Conservation (phyloP, 2,888 invertebrate species). For the Alviniconcha strummeri region DNA sequence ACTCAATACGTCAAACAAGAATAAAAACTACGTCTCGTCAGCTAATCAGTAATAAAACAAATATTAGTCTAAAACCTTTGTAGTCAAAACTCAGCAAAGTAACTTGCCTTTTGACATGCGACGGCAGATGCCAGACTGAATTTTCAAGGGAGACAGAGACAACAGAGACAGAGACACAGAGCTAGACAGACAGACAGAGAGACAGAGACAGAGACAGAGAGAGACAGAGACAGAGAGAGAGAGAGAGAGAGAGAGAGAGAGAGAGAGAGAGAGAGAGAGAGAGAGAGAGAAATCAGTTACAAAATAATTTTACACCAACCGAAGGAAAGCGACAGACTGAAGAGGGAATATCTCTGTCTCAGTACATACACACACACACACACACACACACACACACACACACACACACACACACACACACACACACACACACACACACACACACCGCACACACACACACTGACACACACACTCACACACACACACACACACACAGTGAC, state of each 20-base stretch:
- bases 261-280: background rate
- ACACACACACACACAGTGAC: background rate
- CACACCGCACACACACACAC: no score
- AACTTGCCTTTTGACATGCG: background rate
- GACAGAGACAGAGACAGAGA: background rate
- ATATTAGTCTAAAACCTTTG: background rate
- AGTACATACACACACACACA: background rate
- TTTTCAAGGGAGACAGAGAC: background rate
- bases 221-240: background rate
- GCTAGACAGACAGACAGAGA: background rate
- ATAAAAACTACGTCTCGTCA: no score
- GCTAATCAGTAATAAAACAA: no score
- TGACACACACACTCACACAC: background rate
- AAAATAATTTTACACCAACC: background rate
- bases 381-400: background rate
- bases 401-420: conserved; percentile 1
- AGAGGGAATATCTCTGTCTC: conserved; percentile 14
- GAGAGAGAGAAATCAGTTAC: background rate
- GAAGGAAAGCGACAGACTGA: background rate
- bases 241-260: background rate
- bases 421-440: background rate
- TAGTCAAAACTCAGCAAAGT: background rate
- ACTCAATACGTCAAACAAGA: background rate
- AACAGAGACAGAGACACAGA: background rate
- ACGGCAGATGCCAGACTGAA: background rate